Evolutionary conservation across 2,113 vertebrate genomes (phyloP).

Genomic region (Dissostichus mawsoni): DNA sequence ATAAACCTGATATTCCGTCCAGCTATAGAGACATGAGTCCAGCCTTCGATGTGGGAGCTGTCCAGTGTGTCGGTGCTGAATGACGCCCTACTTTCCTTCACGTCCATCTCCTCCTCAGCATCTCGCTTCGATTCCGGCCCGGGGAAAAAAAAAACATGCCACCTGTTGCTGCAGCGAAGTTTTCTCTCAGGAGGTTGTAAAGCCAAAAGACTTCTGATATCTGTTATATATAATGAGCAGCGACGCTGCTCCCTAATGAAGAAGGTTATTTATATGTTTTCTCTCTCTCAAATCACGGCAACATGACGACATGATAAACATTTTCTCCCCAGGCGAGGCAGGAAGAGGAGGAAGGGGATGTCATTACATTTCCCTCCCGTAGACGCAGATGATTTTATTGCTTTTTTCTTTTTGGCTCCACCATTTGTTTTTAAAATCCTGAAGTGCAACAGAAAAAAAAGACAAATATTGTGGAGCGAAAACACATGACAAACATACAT

Average conservation of each 20-base stretch:
- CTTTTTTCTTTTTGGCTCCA: conserved; percentile 4
- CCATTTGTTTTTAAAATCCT: conserved; percentile 14
- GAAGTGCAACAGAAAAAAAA: background rate
- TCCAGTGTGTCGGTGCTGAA: conserved; percentile 84
- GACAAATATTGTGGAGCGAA: background rate
- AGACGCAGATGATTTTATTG: conserved; percentile 6
- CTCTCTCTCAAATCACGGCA: conserved; percentile 54
- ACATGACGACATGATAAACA: conserved; percentile 75
- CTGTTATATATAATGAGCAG: conserved; percentile 9
- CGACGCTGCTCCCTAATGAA: conserved; percentile 2
- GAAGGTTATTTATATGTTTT: conserved; percentile 10
- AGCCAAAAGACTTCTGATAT: conserved; percentile 35
- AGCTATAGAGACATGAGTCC: conserved; percentile 20
- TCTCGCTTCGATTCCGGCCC: conserved; percentile 70
- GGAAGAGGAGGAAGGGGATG: conserved; percentile 59
- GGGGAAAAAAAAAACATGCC: conserved; percentile 69
- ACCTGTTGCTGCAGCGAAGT: conserved; percentile 88
- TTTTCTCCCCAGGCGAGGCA: conserved; percentile 67
- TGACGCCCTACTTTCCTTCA: conserved; percentile 79
- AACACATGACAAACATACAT: background rate
- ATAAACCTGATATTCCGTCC: conserved; percentile 16
- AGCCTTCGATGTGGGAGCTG: conserved; percentile 79
- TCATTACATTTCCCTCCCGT: conserved; percentile 36
- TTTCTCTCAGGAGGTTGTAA: conserved; percentile 69
- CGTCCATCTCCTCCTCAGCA: conserved; percentile 65